Percentiles rank a stretch among this genome's conserved stretches.
These are phyloP conservation scores for Mus spicilegus DNA, from an alignment of 2,113 vertebrate species.

Conservation along the genomic window DNA sequence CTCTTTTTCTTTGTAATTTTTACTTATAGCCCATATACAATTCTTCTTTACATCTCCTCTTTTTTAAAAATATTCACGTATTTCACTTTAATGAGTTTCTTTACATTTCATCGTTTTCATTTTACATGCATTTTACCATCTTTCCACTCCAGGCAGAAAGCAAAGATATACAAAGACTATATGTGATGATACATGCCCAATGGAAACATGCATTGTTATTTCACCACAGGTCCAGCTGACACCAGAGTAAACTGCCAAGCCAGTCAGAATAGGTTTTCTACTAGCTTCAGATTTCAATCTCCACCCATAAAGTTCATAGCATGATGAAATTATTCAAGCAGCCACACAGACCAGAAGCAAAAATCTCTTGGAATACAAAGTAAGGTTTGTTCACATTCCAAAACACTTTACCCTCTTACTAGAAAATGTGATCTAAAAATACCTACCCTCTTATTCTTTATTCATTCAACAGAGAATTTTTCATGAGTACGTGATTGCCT, in stretches of 20 bases:
- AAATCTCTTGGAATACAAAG: constrained; percentile 5
- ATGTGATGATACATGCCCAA: not conserved
- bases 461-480: constrained; percentile 15
- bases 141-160: not conserved
- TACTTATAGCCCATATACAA: not conserved
- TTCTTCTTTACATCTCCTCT: not conserved
- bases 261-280: constrained; percentile 23
- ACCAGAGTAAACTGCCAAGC: not conserved
- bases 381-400: constrained; percentile 12
- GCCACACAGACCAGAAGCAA: not conserved
- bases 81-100: not conserved
- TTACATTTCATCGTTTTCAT: not conserved
- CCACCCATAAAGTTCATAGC: not conserved
- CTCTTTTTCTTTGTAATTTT: not conserved
- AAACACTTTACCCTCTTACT: not conserved
- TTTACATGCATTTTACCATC: not conserved
- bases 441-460: not conserved
- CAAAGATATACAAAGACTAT: constrained; percentile 2
- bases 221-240: not conserved
- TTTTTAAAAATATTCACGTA: not conserved
- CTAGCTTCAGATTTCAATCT: constrained; percentile 6
- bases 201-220: not conserved
- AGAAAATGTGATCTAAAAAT: constrained; percentile 46
- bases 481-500: not conserved
- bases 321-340: not conserved